These are phyloP conservation scores for Dasypolia templi DNA, from an alignment of 2,888 invertebrate species.

Conservation along the genomic window DNA sequence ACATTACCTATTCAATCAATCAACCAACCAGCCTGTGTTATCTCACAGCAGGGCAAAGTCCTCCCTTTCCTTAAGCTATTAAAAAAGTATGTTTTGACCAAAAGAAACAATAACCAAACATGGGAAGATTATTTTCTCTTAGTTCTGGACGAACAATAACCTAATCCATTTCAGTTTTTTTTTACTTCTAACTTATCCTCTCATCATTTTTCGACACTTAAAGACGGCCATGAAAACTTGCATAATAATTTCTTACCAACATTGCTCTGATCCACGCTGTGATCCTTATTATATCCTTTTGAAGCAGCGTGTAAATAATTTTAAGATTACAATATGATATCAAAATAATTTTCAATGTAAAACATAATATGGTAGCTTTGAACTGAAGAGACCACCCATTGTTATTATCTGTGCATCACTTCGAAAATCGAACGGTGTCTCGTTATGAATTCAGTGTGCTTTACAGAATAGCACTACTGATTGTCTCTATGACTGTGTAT, in stretches of 20 bases:
- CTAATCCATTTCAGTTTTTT: no score
- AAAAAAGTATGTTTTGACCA: no score
- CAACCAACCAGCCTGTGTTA: no score
- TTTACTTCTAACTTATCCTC: no score
- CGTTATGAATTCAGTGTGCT: neutral
- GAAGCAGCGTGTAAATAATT: slow-evolving; percentile 76
- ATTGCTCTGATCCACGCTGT: slow-evolving; percentile 76
- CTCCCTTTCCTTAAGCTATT: no score
- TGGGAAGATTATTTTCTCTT: no score
- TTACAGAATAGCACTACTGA: neutral
- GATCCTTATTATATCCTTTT: slow-evolving; percentile 76
- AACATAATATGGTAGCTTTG: no score
- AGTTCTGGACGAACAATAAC: no score
- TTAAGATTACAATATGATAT: neutral
- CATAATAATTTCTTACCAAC: slow-evolving; percentile 76
- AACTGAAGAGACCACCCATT: neutral
- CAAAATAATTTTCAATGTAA: no score
- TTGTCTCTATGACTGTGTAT: neutral
- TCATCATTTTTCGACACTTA: no score
- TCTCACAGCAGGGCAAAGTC: no score
- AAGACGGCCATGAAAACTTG: neutral
- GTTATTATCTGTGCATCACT: neutral
- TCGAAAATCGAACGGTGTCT: neutral
- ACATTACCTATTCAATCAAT: neutral
- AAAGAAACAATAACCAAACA: no score